Conservation (phyloP, 2,888 invertebrate genomes). For the Conomelus anceps region DNA sequence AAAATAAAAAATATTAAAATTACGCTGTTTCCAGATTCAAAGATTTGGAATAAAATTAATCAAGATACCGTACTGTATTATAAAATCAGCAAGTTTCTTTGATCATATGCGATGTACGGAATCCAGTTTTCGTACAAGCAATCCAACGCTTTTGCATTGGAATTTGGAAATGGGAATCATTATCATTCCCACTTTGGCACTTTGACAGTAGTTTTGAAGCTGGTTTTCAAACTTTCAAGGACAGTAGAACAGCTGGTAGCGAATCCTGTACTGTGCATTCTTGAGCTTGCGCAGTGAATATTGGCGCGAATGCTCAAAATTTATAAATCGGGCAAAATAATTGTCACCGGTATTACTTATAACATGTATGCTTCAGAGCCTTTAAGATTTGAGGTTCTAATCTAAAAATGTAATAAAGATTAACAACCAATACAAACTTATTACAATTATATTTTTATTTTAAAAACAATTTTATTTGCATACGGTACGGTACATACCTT, state of each 20-base stretch:
- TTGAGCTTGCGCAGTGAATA: not conserved
- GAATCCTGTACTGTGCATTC: not conserved
- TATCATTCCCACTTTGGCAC: too few species aligned
- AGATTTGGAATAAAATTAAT: too few species aligned
- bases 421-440: not conserved
- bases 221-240: not conserved
- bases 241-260: not conserved
- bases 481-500: slow-evolving; percentile 43
- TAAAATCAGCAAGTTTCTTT: too few species aligned
- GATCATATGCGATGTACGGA: too few species aligned
- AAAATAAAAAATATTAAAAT: too few species aligned
- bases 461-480: not conserved
- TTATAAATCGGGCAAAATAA: not conserved
- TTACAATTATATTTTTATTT: not conserved
- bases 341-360: too few species aligned
- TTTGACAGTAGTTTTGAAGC: not conserved
- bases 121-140: too few species aligned
- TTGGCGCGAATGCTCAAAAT: not conserved
- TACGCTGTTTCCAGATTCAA: too few species aligned
- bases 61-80: too few species aligned
- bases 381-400: not conserved
- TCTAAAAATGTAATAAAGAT: not conserved
- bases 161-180: too few species aligned
- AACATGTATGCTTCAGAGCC: too few species aligned
- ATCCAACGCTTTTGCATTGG: too few species aligned